Percentiles rank a stretch among this genome's conserved stretches.
Evolutionary conservation across 1,140 invertebrate species (phyloP).

Genomic region (Bombus affinis): DNA sequence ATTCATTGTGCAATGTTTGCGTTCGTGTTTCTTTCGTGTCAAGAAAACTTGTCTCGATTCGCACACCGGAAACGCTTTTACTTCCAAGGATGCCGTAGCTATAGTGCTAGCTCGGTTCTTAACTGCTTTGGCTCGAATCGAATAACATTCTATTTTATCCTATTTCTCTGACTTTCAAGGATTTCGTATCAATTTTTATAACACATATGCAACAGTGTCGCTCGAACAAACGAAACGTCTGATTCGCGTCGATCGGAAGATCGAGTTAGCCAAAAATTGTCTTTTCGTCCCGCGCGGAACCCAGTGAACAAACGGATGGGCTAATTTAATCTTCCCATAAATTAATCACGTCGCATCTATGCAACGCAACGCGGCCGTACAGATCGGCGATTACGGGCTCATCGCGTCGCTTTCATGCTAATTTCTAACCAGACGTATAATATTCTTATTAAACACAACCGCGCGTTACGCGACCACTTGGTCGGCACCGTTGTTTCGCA

Average conservation of each 20-base stretch:
- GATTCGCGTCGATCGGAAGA: not conserved
- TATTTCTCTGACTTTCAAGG: not conserved
- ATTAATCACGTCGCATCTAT: not conserved
- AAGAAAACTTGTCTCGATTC: not conserved
- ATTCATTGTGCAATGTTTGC: not conserved
- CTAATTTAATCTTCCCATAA: conserved; percentile 7
- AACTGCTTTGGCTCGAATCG: not conserved
- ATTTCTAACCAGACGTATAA: conserved; percentile 46
- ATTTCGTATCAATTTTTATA: not conserved
- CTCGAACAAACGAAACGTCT: no score
- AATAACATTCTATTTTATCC: not conserved
- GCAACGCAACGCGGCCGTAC: not conserved
- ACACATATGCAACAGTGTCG: no score
- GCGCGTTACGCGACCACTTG: conserved; percentile 6
- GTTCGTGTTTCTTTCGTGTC: not conserved
- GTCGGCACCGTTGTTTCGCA: conserved; percentile 23
- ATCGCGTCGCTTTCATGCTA: conserved; percentile 25
- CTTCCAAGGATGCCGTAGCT: not conserved
- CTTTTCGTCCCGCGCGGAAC: not conserved
- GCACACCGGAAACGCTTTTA: not conserved
- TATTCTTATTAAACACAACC: conserved; percentile 43
- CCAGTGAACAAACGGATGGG: no score
- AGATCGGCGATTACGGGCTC: not conserved
- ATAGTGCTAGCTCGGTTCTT: no score
- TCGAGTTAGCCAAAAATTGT: no score